A percentile compares a stretch with the other conserved stretches of the same genome.
Evolutionary conservation across 2,888 invertebrate species (phyloP).

Genomic region (Ferrisia virgata): DNA sequence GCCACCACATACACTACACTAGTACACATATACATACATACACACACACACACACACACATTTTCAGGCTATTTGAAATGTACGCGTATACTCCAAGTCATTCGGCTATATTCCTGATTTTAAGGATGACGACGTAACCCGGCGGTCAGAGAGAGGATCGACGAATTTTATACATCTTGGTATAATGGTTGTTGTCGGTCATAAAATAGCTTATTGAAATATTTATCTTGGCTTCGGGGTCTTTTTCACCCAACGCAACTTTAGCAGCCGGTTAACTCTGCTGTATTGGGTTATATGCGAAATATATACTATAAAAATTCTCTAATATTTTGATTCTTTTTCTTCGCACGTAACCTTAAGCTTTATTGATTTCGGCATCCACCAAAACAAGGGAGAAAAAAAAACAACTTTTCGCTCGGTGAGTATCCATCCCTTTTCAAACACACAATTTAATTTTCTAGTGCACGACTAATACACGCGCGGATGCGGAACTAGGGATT

Average conservation of each 20-base stretch:
- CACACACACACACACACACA: too few species aligned
- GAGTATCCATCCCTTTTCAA: slow-evolving; percentile 2
- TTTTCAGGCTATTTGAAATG: not conserved
- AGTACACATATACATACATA: too few species aligned
- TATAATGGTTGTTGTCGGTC: not conserved
- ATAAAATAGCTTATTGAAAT: slow-evolving; percentile 25
- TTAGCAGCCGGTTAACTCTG: not conserved
- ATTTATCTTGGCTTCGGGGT: not conserved
- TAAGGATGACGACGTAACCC: too few species aligned
- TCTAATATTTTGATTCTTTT: slow-evolving; percentile 19
- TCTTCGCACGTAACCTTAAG: slow-evolving; percentile 27
- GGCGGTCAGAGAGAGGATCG: not conserved
- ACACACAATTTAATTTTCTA: not conserved
- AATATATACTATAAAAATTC: not conserved
- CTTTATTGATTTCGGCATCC: not conserved
- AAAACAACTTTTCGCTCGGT: not conserved
- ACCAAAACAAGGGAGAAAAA: not conserved
- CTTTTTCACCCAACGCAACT: too few species aligned
- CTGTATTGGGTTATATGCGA: not conserved
- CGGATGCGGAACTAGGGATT: not conserved
- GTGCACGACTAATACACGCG: not conserved
- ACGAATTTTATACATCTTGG: not conserved
- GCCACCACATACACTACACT: too few species aligned
- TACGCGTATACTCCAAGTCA: not conserved
- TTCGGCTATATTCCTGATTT: not conserved